A percentile compares a stretch with the other conserved stretches of the same genome.
phyloP scores from a whole-genome alignment of 2,113 vertebrate species.

The Lycocorax pyrrhopterus region DNA sequence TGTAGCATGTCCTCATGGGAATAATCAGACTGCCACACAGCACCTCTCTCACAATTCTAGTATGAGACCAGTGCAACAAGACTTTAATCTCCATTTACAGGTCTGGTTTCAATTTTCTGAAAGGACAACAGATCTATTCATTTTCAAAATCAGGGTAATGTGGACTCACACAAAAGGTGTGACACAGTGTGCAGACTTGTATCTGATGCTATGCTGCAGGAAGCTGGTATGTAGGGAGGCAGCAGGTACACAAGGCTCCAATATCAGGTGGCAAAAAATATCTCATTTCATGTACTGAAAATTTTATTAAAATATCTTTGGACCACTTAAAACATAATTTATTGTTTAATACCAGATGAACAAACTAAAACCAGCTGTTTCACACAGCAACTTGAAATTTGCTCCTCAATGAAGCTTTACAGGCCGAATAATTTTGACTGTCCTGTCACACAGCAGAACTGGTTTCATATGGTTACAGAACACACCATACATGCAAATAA shows the following conservation, averaged over 20 bases:
- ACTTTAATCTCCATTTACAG: not conserved
- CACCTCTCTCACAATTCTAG: not conserved
- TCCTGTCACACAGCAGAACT: not conserved
- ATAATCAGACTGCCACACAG: not conserved
- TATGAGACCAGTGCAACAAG: not conserved
- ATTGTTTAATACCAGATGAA: constrained; percentile 22
- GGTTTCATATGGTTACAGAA: not conserved
- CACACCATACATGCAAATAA: not conserved
- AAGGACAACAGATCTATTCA: not conserved
- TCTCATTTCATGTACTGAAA: not conserved
- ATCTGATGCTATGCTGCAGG: not conserved
- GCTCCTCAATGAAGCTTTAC: constrained; percentile 59
- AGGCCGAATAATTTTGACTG: not conserved
- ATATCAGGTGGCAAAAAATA: not conserved
- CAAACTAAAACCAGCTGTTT: constrained; percentile 50
- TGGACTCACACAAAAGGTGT: not conserved
- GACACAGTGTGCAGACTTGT: not conserved
- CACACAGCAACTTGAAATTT: constrained; percentile 50
- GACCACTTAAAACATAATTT: not conserved
- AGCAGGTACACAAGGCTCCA: not conserved
- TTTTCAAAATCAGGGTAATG: not conserved
- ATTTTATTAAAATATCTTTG: not conserved
- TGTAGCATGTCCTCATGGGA: not conserved
- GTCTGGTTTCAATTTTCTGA: not conserved
- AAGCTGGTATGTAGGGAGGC: not conserved